A percentile compares a stretch with the other conserved stretches of the same genome.
phyloP scores from a whole-genome alignment of 1,140 invertebrate genomes.

The Magallana gigas region DNA sequence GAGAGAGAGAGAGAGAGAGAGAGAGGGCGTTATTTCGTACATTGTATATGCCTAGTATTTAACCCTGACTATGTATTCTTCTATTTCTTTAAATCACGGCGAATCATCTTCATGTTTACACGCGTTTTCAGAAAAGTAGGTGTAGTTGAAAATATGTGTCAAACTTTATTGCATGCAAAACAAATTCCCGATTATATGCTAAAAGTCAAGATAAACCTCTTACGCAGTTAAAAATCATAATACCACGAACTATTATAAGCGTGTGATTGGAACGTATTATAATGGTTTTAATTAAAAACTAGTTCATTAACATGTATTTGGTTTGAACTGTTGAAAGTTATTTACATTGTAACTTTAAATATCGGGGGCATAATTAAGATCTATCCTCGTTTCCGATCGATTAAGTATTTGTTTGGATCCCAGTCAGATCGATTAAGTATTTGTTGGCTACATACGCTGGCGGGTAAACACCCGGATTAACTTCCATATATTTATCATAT shows the following conservation, averaged over 20 bases:
- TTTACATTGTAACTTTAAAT: not conserved
- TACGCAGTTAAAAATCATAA: not conserved
- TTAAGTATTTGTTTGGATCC: not conserved
- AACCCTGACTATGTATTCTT: too few relatives aligned
- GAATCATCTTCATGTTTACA: too few relatives aligned
- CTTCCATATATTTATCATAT: not conserved
- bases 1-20: too few relatives aligned
- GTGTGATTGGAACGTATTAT: not conserved
- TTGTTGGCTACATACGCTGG: not conserved
- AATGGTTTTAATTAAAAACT: not conserved
- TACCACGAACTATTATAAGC: not conserved
- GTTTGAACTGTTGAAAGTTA: not conserved
- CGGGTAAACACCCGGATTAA: not conserved
- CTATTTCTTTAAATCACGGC: too few relatives aligned
- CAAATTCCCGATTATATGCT: not conserved
- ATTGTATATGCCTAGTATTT: too few relatives aligned
- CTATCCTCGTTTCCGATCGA: not conserved
- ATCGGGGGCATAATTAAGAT: not conserved
- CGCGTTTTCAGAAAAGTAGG: too few relatives aligned
- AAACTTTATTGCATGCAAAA: too few relatives aligned
- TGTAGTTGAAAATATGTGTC: too few relatives aligned
- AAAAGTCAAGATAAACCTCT: slow-evolving; percentile 2
- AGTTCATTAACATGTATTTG: slow-evolving; percentile 4
- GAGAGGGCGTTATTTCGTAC: too few relatives aligned
- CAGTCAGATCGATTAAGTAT: not conserved